These are phyloP conservation scores for Menidia beryllina DNA, from an alignment of 2,113 vertebrate genomes.

Conservation along the genomic window DNA sequence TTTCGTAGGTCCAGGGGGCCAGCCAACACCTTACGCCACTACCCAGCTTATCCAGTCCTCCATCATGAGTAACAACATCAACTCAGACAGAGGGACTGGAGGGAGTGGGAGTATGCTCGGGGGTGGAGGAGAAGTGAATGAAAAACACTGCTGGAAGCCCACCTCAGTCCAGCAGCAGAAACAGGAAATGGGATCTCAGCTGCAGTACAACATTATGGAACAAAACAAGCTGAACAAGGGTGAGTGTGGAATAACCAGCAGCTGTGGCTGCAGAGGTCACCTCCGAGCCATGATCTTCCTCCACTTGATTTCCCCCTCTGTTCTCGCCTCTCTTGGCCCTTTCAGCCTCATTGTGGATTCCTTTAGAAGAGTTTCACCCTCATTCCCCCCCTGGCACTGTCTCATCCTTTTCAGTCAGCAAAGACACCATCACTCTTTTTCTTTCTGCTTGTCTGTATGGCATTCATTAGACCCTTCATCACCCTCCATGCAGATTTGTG, in stretches of 20 bases:
- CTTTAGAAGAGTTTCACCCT: conserved; percentile 54
- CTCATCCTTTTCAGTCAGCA: conserved; percentile 55
- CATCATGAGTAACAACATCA: conserved; percentile 92
- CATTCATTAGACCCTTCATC: conserved; percentile 58
- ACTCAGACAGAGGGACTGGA: conserved; percentile 83
- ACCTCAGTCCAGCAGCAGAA: conserved; percentile 87
- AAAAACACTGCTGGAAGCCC: conserved; percentile 98
- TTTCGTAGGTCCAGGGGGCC: conserved; percentile 91
- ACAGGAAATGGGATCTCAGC: conserved; percentile 87
- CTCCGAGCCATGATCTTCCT: conserved; percentile 55
- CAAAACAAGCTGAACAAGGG: conserved; percentile 99
- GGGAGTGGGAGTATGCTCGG: conserved; percentile 71
- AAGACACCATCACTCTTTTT: conserved; percentile 43
- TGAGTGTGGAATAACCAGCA: conserved; percentile 79
- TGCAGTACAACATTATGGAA: conserved; percentile 99
- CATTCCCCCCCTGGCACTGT: conserved; percentile 50
- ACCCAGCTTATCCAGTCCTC: conserved; percentile 98
- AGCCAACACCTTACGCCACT: conserved; percentile 98
- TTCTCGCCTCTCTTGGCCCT: conserved; percentile 47
- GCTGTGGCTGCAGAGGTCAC: conserved; percentile 44
- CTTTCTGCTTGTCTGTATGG: conserved; percentile 49
- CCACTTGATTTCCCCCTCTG: conserved; percentile 48
- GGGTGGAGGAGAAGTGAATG: conserved; percentile 87
- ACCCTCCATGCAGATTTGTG: conserved; percentile 42
- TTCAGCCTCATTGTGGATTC: conserved; percentile 40